Evolutionary conservation across 2,113 vertebrate genomes (phyloP), one percentile per base, ranked within the genome.

Genomic region (Herpailurus yagouaroundi): DNA sequence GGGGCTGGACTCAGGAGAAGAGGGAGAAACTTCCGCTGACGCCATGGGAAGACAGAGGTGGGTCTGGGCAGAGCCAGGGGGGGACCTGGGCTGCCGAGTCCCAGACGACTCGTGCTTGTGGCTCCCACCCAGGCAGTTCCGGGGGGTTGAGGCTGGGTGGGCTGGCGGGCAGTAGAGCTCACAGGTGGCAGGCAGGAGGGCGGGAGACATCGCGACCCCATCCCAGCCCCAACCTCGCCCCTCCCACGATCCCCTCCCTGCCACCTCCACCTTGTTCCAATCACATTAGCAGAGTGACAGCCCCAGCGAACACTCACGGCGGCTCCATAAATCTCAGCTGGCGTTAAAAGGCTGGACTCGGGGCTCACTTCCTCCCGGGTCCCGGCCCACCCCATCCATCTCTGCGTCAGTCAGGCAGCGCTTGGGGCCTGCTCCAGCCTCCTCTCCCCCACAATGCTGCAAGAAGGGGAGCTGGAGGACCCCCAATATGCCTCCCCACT

Each of bases 271-370:
- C 95, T 95, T 81, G 95, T 76, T 87, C 73, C 94, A 91, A 68
- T 97, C 94, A 90, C 93, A 98, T 97, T 96, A 97, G 90, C 73
- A 23, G 93, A 96, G 94, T 94, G 91, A 95, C 93, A 91, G 85
- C 27, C 95, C 83, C 71, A 3, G 68, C 8, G 13, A 86, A 95
- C 80, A 18, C 95, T 41, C 0, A 5, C 3, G 1, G 69, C 4
- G 33, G 94, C 83, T 85, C 90, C 96, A 97, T 97, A 97, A 98
- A 98, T 97, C 97, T 97, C 23, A 0, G 66, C 66, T 0, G 1
- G 82, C n/a, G 8, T 66, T 94, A 94, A 97, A 89, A 97, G 97
- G 84, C 94, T 73, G 71, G 97, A 89, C 96, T 92, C 52, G 0
- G 1, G 71, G 80, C 80, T 94, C 76, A 80, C 93, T 97, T 98